phyloP scores from a whole-genome alignment of 37 sponge, comb jelly and placozoan species.

The Ephydatia muelleri region DNA sequence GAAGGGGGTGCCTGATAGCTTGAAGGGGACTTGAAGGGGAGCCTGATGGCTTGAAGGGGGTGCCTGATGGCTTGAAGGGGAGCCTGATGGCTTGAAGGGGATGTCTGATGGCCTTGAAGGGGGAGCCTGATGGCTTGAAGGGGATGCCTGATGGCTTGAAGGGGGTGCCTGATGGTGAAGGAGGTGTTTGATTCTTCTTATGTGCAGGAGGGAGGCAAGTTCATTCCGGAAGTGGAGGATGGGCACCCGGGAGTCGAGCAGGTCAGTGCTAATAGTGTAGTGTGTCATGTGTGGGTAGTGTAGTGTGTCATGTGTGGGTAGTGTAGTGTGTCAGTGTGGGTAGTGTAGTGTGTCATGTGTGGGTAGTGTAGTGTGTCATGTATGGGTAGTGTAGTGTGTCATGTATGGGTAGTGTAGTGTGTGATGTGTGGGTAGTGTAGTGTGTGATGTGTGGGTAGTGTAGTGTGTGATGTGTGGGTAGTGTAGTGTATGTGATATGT shows the following conservation, averaged over 20 bases:
- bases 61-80: no score
- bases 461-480: neutral
- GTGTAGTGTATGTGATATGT: no score
- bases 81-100: no score
- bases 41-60: no score
- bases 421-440: constrained; percentile 10
- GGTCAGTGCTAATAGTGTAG: neutral
- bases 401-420: constrained; percentile 5
- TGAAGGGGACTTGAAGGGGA: no score
- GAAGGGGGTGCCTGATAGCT: no score
- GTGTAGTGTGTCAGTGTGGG: constrained; percentile 8
- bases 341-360: no score
- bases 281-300: neutral
- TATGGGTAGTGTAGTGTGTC: no score
- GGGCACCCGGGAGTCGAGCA: neutral
- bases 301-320: constrained; percentile 13
- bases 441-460: neutral
- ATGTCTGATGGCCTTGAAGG: no score
- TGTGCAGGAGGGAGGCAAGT: constrained; percentile 75
- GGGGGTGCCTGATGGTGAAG: neutral
- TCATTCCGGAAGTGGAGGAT: constrained; percentile 72
- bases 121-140: no score
- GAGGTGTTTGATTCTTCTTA: neutral
- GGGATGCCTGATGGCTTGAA: neutral
- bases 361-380: no score